These are phyloP conservation scores for Sylvilagus floridanus DNA, from an alignment of 2,797 vertebrate genomes.

Conservation along the genomic window DNA sequence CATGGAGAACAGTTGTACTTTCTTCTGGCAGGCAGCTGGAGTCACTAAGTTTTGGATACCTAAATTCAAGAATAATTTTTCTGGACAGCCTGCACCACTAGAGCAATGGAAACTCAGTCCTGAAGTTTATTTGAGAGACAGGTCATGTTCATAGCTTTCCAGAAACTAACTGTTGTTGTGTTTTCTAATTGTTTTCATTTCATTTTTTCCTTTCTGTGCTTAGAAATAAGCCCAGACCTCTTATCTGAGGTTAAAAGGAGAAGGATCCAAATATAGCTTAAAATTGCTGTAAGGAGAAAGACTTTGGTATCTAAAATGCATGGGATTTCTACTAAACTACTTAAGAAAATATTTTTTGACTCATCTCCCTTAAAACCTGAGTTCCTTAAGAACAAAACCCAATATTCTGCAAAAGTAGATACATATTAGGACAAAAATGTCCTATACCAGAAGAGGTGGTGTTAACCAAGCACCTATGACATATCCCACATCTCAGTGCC, in stretches of 20 bases:
- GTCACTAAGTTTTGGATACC: background rate
- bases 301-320: conserved; percentile 14
- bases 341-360: conserved; percentile 22
- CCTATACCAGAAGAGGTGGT: background rate
- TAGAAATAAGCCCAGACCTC: background rate
- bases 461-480: too few species aligned
- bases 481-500: too few species aligned
- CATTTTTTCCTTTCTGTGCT: background rate
- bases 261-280: background rate
- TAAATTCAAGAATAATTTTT: background rate
- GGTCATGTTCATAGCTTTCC: background rate
- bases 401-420: background rate
- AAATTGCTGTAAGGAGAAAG: conserved; percentile 15
- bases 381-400: background rate
- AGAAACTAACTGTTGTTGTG: background rate
- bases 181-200: background rate
- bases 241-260: background rate
- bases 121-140: background rate
- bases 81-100: background rate
- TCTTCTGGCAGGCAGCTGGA: background rate
- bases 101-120: background rate
- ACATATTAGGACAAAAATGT: background rate
- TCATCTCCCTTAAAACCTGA: conserved; percentile 10
- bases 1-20: background rate
- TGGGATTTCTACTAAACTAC: background rate